Percentiles rank a stretch among this genome's conserved stretches.
These are phyloP conservation scores for Rhimphoctona megacephalus DNA, from an alignment of 2,888 invertebrate species.

Conservation along the genomic window DNA sequence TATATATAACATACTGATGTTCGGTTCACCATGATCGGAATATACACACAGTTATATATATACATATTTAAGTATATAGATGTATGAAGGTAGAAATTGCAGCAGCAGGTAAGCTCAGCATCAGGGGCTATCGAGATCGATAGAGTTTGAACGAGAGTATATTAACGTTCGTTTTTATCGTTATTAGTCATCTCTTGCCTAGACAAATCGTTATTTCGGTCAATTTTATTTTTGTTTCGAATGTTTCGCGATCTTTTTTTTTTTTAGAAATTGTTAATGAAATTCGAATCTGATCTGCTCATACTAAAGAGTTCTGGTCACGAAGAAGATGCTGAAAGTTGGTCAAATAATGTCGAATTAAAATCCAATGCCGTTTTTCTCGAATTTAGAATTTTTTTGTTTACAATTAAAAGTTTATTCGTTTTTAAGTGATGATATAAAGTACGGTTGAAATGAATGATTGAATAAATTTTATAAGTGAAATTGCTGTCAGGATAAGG, in stretches of 20 bases:
- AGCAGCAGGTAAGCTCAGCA: slow-evolving; percentile 17
- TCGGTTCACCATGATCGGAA: slow-evolving; percentile 44
- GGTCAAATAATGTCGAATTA: no score
- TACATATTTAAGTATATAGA: background rate
- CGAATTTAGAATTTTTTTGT: background rate
- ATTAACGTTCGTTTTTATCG: background rate
- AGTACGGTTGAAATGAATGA: background rate
- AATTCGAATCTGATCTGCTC: background rate
- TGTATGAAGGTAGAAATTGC: slow-evolving; percentile 17
- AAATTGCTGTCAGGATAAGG: background rate
- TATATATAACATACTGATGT: slow-evolving; percentile 32
- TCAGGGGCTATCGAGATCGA: slow-evolving; percentile 18
- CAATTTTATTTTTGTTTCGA: background rate
- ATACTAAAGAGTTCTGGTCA: background rate
- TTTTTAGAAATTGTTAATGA: background rate
- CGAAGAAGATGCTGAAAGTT: background rate
- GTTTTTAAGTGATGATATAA: background rate
- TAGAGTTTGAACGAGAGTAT: slow-evolving; percentile 8
- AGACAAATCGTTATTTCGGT: background rate
- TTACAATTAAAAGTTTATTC: background rate
- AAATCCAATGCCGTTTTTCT: no score
- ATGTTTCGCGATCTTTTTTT: background rate
- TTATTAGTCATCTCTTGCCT: background rate
- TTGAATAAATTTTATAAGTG: background rate
- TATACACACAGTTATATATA: slow-evolving; percentile 1